A percentile compares a stretch with the other conserved stretches of the same genome.
Conservation (phyloP, 1,140 invertebrate species). For the Pantala flavescens region DNA sequence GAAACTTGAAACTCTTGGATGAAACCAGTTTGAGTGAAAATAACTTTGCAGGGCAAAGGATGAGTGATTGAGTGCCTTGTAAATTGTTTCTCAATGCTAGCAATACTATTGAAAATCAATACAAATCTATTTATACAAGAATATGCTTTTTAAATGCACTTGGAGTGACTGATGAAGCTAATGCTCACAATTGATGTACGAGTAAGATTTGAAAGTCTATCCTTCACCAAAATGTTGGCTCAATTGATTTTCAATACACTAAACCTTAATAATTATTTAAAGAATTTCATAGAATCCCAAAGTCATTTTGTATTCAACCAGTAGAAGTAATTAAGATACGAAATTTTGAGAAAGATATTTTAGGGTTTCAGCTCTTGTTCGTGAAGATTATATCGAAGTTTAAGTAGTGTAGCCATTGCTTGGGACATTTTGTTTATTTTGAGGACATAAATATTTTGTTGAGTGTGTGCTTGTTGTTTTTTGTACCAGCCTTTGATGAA, state of each 20-base stretch:
- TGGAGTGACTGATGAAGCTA: not conserved
- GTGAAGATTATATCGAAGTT: not conserved
- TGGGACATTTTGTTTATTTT: not conserved
- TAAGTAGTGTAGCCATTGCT: not conserved
- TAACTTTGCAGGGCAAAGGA: not conserved
- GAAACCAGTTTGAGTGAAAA: not conserved
- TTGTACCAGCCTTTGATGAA: not conserved
- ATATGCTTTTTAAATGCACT: not conserved
- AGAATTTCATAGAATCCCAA: not conserved
- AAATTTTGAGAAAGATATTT: not conserved
- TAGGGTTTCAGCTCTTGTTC: not conserved
- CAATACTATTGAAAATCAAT: not conserved
- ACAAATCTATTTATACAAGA: not conserved
- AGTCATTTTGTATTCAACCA: not conserved
- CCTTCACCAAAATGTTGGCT: not conserved
- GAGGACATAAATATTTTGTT: not conserved
- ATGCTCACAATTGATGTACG: not conserved
- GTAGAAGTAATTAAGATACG: not conserved
- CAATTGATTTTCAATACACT: not conserved
- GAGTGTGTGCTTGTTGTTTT: not conserved
- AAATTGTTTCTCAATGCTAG: not conserved
- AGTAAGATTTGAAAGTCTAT: not conserved
- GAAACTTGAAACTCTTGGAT: not conserved
- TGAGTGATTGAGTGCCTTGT: constrained; percentile 9
- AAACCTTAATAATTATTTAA: not conserved